A percentile compares a stretch with the other conserved stretches of the same genome.
These are phyloP conservation scores for Microtus montanus DNA, from an alignment of 2,113 vertebrate genomes.

Conservation along the genomic window DNA sequence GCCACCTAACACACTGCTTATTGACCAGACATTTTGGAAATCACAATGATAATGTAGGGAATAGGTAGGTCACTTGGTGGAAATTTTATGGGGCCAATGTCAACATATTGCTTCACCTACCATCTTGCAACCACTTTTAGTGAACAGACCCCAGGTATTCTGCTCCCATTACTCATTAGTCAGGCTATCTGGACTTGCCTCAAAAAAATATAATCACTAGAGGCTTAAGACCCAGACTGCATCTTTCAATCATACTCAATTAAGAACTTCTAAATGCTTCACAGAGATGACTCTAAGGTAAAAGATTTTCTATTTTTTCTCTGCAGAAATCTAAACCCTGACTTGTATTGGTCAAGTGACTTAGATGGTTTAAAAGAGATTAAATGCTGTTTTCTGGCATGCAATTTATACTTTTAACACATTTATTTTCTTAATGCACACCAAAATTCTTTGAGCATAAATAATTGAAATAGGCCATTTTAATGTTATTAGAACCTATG, in stretches of 20 bases:
- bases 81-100: neutral
- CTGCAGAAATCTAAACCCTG: neutral
- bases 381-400: neutral
- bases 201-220: no score
- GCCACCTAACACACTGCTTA: neutral
- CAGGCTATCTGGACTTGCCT: neutral
- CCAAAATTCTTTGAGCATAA: neutral
- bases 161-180: neutral
- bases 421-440: neutral
- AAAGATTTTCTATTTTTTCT: neutral
- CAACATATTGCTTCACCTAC: neutral
- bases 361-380: neutral
- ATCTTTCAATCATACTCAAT: neutral
- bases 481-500: neutral
- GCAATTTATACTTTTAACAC: neutral
- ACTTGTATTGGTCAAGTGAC: neutral
- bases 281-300: neutral
- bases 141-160: neutral
- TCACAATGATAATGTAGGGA: neutral
- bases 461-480: neutral
- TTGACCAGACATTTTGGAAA: neutral
- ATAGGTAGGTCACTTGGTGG: neutral
- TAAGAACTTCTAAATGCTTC: neutral
- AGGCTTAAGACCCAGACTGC: no score
- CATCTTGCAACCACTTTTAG: neutral